These are phyloP conservation scores for Percopsis transmontana DNA, from an alignment of 2,113 vertebrate species.

Conservation along the genomic window DNA sequence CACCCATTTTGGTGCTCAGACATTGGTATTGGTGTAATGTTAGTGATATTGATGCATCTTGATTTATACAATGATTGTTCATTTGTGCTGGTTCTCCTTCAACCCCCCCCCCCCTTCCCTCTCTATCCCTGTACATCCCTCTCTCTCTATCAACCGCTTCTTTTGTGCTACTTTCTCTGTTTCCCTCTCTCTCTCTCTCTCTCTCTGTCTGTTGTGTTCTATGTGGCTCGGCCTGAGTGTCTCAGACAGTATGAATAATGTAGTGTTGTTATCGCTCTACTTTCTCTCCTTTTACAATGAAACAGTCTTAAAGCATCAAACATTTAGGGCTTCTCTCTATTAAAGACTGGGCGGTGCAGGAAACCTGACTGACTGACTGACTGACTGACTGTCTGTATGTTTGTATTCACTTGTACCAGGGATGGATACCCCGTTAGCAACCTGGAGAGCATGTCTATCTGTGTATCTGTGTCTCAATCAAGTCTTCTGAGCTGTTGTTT, in stretches of 20 bases:
- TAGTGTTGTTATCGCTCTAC: constrained; percentile 39
- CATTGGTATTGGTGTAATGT: constrained; percentile 16
- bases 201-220: not conserved
- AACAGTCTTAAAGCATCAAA: constrained; percentile 69
- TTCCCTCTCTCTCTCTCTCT: not conserved
- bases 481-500: no score
- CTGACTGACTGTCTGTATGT: not conserved
- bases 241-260: constrained; percentile 49
- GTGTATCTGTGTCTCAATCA: no score
- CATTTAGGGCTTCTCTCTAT: constrained; percentile 60
- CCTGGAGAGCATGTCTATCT: no score
- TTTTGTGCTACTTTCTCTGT: not conserved
- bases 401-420: not conserved
- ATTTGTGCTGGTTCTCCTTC: constrained; percentile 24
- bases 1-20: not conserved
- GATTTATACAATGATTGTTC: constrained; percentile 47
- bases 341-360: constrained; percentile 34
- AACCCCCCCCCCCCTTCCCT: not conserved
- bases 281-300: constrained; percentile 67
- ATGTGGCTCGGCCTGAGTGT: not conserved
- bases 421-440: not conserved
- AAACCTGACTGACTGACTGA: not conserved
- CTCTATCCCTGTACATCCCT: not conserved
- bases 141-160: not conserved
- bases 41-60: constrained; percentile 38